Evolutionary conservation across 2,113 vertebrate genomes (phyloP).

Genomic region (Amia ocellicauda): DNA sequence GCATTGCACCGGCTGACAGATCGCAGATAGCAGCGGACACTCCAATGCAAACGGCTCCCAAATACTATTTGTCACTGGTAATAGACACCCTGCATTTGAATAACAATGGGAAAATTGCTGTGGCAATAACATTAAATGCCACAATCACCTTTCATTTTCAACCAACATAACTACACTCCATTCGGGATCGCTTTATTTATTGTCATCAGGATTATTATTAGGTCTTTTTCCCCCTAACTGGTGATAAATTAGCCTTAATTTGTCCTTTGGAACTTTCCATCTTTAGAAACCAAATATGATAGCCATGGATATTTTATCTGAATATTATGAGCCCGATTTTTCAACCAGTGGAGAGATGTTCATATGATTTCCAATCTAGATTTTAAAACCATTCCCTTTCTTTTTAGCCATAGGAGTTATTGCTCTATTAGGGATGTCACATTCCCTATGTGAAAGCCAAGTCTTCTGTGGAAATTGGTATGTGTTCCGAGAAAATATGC

Average conservation of each 20-base stretch:
- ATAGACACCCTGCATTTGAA: conserved; percentile 45
- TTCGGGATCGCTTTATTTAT: conserved; percentile 53
- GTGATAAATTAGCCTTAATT: conserved; percentile 60
- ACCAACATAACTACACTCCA: conserved; percentile 48
- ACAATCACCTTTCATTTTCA: conserved; percentile 43
- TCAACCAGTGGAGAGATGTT: conserved; percentile 49
- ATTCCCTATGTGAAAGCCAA: conserved; percentile 60
- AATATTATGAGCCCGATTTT: conserved; percentile 67
- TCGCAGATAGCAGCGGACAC: conserved; percentile 29
- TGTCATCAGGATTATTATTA: conserved; percentile 50
- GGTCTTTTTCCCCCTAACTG: conserved; percentile 50
- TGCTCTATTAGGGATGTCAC: conserved; percentile 69
- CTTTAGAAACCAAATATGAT: conserved; percentile 54
- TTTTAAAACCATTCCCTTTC: conserved; percentile 48
- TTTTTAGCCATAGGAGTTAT: conserved; percentile 61
- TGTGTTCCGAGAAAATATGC: conserved; percentile 56
- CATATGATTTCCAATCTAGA: conserved; percentile 30
- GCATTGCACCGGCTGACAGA: conserved; percentile 43
- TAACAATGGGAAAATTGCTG: conserved; percentile 33
- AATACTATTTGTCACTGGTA: conserved; percentile 51
- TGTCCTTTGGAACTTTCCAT: conserved; percentile 47
- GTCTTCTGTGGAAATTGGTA: conserved; percentile 28
- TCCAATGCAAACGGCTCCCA: conserved; percentile 42
- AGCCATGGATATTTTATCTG: conserved; percentile 51
- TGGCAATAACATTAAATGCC: conserved; percentile 46